Percentiles rank a stretch among this genome's conserved stretches.
phyloP scores from a whole-genome alignment of 2,797 vertebrate genomes.

The Brachyrhaphis roseni region DNA sequence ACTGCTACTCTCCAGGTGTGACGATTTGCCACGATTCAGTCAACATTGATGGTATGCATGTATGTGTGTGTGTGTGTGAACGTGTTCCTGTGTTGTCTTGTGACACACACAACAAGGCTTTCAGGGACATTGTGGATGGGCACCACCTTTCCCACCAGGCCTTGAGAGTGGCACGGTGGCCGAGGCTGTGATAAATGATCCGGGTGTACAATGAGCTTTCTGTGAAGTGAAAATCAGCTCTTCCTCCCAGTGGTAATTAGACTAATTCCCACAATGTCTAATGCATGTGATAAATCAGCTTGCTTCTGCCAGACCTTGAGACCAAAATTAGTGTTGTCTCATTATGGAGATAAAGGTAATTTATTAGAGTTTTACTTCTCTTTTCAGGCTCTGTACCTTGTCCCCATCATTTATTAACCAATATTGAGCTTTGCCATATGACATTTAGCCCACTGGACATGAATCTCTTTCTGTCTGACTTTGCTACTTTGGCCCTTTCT shows the following conservation, averaged over 20 bases:
- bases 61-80: not conserved
- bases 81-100: conserved; percentile 17
- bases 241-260: conserved; percentile 70
- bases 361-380: conserved; percentile 79
- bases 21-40: not conserved
- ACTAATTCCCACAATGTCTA: conserved; percentile 78
- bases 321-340: conserved; percentile 89
- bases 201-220: conserved; percentile 69
- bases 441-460: conserved; percentile 52
- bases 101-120: conserved; percentile 20
- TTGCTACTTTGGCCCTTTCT: conserved; percentile 22
- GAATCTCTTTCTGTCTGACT: conserved; percentile 53
- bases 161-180: conserved; percentile 1
- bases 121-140: conserved; percentile 31
- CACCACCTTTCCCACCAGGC: conserved; percentile 55
- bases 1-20: not conserved
- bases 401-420: conserved; percentile 85
- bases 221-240: conserved; percentile 70
- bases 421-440: conserved; percentile 73
- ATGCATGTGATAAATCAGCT: conserved; percentile 78
- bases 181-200: conserved; percentile 68
- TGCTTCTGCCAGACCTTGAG: conserved; percentile 84
- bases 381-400: conserved; percentile 40
- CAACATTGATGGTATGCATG: not conserved
- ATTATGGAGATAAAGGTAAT: conserved; percentile 89